Evolutionary conservation across 2,113 vertebrate genomes (phyloP).

Genomic region (Theristicus caerulescens): DNA sequence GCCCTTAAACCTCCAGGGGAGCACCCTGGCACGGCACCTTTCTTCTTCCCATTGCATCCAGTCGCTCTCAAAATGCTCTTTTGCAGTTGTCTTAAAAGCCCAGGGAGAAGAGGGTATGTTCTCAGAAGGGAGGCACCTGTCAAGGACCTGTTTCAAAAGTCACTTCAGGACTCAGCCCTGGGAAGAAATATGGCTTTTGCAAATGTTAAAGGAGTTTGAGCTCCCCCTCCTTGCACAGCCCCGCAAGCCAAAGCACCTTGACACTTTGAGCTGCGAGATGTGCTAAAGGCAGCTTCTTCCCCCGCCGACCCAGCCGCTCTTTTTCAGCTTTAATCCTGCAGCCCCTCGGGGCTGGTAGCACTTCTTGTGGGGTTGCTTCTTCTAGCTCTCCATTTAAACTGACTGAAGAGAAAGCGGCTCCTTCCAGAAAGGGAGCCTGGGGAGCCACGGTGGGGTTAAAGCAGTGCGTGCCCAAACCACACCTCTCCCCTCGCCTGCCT

Average conservation of each 20-base stretch:
- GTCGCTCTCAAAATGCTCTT: neutral
- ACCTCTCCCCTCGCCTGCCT: neutral
- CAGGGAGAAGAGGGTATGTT: neutral
- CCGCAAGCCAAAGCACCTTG: neutral
- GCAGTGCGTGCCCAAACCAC: rapidly evolving
- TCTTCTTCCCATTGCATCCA: neutral
- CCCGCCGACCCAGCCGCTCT: neutral
- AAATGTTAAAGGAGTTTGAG: neutral
- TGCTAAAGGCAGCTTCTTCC: neutral
- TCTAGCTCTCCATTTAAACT: neutral
- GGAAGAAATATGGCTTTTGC: neutral
- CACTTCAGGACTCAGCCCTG: neutral
- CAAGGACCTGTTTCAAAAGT: neutral
- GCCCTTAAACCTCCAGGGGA: neutral
- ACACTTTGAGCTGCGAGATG: neutral
- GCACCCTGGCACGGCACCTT: rapidly evolving
- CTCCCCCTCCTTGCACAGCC: neutral
- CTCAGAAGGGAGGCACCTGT: neutral
- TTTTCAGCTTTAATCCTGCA: neutral
- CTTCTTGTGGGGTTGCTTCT: neutral
- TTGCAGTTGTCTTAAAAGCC: neutral
- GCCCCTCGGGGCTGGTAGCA: neutral
- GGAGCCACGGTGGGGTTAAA: neutral
- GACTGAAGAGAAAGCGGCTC: rapidly evolving
- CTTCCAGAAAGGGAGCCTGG: neutral